Evolutionary conservation across 2,797 vertebrate species (phyloP).

Genomic region (Caiman crocodilus): DNA sequence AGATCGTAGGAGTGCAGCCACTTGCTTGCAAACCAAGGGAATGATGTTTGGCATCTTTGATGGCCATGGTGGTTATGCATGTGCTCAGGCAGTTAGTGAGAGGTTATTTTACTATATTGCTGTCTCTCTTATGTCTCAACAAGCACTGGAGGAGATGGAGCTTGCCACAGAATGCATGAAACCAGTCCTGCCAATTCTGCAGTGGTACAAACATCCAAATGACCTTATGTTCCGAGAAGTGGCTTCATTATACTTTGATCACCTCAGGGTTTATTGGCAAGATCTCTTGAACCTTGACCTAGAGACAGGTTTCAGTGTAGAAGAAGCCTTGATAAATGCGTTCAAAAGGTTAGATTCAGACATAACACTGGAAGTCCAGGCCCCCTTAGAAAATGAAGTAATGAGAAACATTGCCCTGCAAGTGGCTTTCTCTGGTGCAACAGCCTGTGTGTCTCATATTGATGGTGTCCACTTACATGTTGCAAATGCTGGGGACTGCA

Average conservation of each 20-base stretch:
- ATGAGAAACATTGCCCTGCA: slow-evolving; percentile 91
- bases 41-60: slow-evolving; percentile 96
- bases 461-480: slow-evolving; percentile 87
- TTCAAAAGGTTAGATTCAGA: slow-evolving; percentile 93
- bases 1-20: slow-evolving; percentile 91
- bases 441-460: slow-evolving; percentile 92
- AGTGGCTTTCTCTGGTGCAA: slow-evolving; percentile 93
- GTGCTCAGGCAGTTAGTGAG: slow-evolving; percentile 94
- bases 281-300: slow-evolving; percentile 89
- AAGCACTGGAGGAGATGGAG: slow-evolving; percentile 90
- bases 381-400: slow-evolving; percentile 87
- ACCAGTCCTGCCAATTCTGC: slow-evolving; percentile 89
- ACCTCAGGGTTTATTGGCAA: slow-evolving; percentile 96
- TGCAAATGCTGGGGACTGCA: slow-evolving; percentile 93
- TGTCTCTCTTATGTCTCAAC: slow-evolving; percentile 90
- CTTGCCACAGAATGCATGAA: slow-evolving; percentile 87
- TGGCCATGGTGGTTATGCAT: slow-evolving; percentile 92
- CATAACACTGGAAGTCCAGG: slow-evolving; percentile 94
- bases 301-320: slow-evolving; percentile 83
- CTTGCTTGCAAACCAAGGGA: slow-evolving; percentile 90
- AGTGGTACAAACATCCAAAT: slow-evolving; percentile 90
- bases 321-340: slow-evolving; percentile 88
- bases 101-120: slow-evolving; percentile 92
- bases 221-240: slow-evolving; percentile 88
- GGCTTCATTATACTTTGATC: slow-evolving; percentile 89